Conservation (phyloP, 1,140 invertebrate species). For the Cepaea nemoralis region DNA sequence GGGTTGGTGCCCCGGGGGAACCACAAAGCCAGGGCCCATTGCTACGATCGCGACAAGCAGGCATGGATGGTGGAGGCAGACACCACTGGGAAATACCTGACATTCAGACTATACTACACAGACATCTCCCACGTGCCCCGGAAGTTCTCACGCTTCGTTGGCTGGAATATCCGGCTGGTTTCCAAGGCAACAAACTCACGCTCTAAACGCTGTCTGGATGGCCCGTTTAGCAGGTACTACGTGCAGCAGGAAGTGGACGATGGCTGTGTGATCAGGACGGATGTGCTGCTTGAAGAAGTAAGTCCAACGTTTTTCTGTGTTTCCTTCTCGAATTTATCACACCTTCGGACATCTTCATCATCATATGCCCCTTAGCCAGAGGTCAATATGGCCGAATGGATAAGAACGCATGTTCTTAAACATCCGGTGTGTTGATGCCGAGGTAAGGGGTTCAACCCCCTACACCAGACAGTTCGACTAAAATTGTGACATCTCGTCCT, state of each 20-base stretch:
- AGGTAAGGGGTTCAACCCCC: too few relatives aligned
- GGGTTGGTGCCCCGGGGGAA: conserved; percentile 60
- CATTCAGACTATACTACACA: conserved; percentile 84
- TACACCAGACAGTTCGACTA: too few relatives aligned
- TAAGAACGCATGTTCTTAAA: too few relatives aligned
- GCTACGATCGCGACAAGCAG: conserved; percentile 87
- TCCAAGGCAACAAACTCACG: conserved; percentile 51
- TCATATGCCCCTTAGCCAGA: too few relatives aligned
- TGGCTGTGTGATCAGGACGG: conserved; percentile 71
- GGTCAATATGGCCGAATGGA: too few relatives aligned
- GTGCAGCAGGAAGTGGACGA: conserved; percentile 86
- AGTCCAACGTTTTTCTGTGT: too few relatives aligned
- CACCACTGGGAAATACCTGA: conserved; percentile 81
- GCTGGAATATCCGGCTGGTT: conserved; percentile 78
- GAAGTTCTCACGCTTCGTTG: conserved; percentile 83
- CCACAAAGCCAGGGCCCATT: conserved; percentile 74
- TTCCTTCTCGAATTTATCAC: too few relatives aligned
- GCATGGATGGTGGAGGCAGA: conserved; percentile 87
- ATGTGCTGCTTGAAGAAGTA: conserved; percentile 84
- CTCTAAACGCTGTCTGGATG: conserved; percentile 78
- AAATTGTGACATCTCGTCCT: too few relatives aligned
- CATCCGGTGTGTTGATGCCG: too few relatives aligned
- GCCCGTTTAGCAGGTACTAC: conserved; percentile 87
- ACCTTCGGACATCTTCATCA: too few relatives aligned
- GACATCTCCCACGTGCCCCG: conserved; percentile 88